phyloP scores from a whole-genome alignment of 2,888 invertebrate genomes.

The Leistus spinibarbis region DNA sequence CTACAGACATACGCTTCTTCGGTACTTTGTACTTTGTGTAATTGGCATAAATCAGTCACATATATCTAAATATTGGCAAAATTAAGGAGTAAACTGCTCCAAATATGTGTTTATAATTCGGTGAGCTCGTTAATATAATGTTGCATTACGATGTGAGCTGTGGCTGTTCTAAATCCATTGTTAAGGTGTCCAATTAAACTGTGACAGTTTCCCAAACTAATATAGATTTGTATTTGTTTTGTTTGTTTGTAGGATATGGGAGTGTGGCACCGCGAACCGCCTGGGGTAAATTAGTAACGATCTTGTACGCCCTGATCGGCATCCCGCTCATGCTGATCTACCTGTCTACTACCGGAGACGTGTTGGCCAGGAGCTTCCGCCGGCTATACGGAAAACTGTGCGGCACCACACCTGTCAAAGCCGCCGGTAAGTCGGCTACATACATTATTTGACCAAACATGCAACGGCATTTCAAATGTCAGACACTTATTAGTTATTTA shows the following conservation, averaged over 20 bases:
- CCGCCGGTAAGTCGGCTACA: slow-evolving; percentile 10
- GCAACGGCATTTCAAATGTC: not conserved
- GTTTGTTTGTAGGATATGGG: slow-evolving; percentile 74
- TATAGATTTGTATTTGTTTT: not conserved
- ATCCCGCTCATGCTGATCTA: slow-evolving; percentile 89
- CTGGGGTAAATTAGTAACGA: slow-evolving; percentile 81
- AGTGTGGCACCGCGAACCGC: slow-evolving; percentile 81
- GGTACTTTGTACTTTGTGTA: no score
- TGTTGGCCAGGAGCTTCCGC: slow-evolving; percentile 79
- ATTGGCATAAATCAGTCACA: no score
- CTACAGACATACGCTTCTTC: no score
- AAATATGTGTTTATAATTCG: no score
- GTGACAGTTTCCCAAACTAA: no score
- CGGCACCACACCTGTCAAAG: slow-evolving; percentile 46
- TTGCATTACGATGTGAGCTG: no score
- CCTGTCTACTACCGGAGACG: slow-evolving; percentile 85
- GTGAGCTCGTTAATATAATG: no score
- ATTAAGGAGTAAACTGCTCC: no score
- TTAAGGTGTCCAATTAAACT: no score
- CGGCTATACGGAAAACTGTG: slow-evolving; percentile 69
- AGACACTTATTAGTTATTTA: not conserved
- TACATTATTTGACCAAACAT: not conserved
- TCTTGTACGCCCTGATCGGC: slow-evolving; percentile 83
- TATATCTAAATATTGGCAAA: no score
- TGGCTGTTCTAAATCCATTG: no score